A percentile compares a stretch with the other conserved stretches of the same genome.
Evolutionary conservation across 1,140 invertebrate species (phyloP).

Genomic region (Procambarus clarkii): DNA sequence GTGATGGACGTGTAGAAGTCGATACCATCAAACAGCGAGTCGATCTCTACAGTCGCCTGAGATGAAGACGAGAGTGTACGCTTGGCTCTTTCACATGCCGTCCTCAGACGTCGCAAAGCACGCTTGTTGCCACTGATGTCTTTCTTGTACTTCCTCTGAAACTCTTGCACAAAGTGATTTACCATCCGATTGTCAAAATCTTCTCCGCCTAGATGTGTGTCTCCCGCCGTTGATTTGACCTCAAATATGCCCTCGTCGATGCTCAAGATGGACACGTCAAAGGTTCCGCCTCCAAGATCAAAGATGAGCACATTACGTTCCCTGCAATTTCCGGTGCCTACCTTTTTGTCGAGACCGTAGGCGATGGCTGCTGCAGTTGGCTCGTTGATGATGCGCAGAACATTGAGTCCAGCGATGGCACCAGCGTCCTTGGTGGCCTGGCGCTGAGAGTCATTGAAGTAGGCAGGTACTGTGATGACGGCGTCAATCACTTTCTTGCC

Average conservation of each 20-base stretch:
- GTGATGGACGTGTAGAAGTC: constrained; percentile 77
- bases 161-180: constrained; percentile 73
- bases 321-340: constrained; percentile 76
- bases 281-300: constrained; percentile 80
- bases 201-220: constrained; percentile 66
- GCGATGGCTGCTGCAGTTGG: constrained; percentile 78
- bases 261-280: constrained; percentile 87
- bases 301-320: constrained; percentile 93
- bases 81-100: constrained; percentile 82
- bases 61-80: constrained; percentile 75
- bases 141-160: constrained; percentile 73
- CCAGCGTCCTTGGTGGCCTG: constrained; percentile 81
- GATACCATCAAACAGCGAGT: constrained; percentile 84
- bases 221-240: constrained; percentile 84
- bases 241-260: constrained; percentile 88
- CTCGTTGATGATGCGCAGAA: constrained; percentile 81
- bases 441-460: constrained; percentile 22
- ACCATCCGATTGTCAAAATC: constrained; percentile 75
- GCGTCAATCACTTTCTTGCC: not conserved
- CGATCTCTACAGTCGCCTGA: constrained; percentile 80
- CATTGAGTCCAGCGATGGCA: constrained; percentile 79
- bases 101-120: constrained; percentile 78
- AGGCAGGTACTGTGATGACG: constrained; percentile 14
- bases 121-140: constrained; percentile 75
- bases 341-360: constrained; percentile 79